These are phyloP conservation scores for Panagrolaimus sp. DNA, from an alignment of 1,140 invertebrate genomes.

Conservation along the genomic window DNA sequence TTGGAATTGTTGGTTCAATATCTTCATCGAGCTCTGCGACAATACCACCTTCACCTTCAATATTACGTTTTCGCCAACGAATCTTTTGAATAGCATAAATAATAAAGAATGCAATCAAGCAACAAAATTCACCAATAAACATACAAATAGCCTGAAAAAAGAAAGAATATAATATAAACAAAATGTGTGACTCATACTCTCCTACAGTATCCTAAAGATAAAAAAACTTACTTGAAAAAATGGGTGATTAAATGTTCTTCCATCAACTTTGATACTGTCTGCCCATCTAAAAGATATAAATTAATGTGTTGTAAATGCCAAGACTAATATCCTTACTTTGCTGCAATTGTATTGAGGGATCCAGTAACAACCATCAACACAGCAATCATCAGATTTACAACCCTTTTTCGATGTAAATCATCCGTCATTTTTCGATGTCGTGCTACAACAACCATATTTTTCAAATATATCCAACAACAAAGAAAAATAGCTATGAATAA, in stretches of 20 bases:
- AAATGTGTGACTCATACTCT: too few species aligned
- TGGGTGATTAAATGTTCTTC: constrained; percentile 50
- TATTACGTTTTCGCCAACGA: constrained; percentile 23
- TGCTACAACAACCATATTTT: too few species aligned
- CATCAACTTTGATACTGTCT: constrained; percentile 51
- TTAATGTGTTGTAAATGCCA: not conserved
- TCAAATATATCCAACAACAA: too few species aligned
- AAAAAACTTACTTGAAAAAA: constrained; percentile 45
- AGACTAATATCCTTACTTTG: constrained; percentile 41
- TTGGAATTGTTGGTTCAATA: constrained; percentile 40
- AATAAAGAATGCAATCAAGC: constrained; percentile 52
- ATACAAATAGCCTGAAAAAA: constrained; percentile 43
- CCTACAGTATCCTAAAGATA: too few species aligned
- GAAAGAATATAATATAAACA: too few species aligned
- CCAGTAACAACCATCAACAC: constrained; percentile 46
- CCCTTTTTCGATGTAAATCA: too few species aligned
- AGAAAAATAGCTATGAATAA: too few species aligned
- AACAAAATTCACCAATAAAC: constrained; percentile 56
- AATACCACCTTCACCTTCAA: constrained; percentile 29
- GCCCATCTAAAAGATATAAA: constrained; percentile 44
- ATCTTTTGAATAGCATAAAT: constrained; percentile 29
- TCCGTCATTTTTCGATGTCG: too few species aligned
- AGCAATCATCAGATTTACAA: constrained; percentile 20
- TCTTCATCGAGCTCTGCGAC: constrained; percentile 41
- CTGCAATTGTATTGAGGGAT: constrained; percentile 54